Conservation (phyloP, 2,797 vertebrate genomes). For the Melanitta fusca region DNA sequence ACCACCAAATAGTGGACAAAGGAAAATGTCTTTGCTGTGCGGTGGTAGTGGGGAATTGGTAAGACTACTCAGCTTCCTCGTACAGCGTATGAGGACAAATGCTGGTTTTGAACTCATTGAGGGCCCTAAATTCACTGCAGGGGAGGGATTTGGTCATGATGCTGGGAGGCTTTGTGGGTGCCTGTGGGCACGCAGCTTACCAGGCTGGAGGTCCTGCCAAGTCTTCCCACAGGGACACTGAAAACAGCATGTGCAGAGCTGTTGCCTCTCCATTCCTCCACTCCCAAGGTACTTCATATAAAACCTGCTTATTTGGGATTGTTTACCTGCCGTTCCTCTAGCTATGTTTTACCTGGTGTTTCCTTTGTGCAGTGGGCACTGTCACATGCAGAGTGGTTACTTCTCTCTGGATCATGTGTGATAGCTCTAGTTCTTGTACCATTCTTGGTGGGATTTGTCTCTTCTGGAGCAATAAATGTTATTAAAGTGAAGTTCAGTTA, state of each 20-base stretch:
- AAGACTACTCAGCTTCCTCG: background rate
- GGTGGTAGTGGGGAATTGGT: background rate
- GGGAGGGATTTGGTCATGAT: background rate
- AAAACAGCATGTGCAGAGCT: background rate
- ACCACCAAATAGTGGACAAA: slow-evolving; percentile 28
- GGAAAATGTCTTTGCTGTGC: background rate
- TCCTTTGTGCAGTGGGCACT: background rate
- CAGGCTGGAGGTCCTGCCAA: background rate
- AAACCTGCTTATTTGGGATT: background rate
- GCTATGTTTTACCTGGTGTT: fast-evolving
- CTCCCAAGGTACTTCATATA: background rate
- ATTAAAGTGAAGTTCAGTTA: background rate
- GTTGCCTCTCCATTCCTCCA: background rate
- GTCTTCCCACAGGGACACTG: background rate
- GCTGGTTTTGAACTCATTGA: background rate
- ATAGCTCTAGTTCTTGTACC: background rate
- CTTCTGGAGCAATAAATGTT: background rate
- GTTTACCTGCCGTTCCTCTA: background rate
- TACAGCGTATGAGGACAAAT: background rate
- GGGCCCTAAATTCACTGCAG: background rate
- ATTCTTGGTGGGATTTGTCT: background rate
- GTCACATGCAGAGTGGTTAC: background rate
- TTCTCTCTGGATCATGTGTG: fast-evolving
- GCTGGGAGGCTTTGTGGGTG: background rate
- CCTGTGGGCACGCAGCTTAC: background rate